Conservation (phyloP, 2,797 vertebrate species). For the Nannoperca obscura region DNA sequence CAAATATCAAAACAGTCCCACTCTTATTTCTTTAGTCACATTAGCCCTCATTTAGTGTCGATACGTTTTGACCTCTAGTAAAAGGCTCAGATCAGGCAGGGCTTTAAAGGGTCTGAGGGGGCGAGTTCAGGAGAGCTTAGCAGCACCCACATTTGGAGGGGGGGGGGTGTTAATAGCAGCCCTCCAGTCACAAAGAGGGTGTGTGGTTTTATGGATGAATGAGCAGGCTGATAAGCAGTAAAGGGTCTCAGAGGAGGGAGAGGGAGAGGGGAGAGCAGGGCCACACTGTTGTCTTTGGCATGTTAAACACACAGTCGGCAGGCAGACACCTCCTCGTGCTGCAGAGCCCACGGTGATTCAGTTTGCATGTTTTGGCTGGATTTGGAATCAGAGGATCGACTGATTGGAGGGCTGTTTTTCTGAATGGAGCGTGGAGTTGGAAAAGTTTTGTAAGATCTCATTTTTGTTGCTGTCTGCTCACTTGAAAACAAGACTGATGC, state of each 20-base stretch:
- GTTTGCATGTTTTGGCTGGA: conserved; percentile 46
- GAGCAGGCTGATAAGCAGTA: conserved; percentile 81
- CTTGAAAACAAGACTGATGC: conserved; percentile 69
- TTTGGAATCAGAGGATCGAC: background rate
- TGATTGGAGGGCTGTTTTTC: background rate
- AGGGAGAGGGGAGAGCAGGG: conserved; percentile 55
- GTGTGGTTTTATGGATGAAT: conserved; percentile 81
- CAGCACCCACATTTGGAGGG: conserved; percentile 65
- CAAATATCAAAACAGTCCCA: conserved; percentile 3
- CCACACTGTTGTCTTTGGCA: conserved; percentile 67
- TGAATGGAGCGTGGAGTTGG: conserved; percentile 37
- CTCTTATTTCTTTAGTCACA: conserved; percentile 8
- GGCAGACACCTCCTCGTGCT: conserved; percentile 25
- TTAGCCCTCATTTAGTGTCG: background rate
- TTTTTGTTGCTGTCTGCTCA: background rate
- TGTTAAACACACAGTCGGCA: conserved; percentile 48
- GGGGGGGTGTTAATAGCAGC: conserved; percentile 70
- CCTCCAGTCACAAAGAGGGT: conserved; percentile 80
- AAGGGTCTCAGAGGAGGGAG: conserved; percentile 74
- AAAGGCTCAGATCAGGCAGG: background rate
- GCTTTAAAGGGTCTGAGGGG: conserved; percentile 52
- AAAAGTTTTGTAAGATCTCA: conserved; percentile 12
- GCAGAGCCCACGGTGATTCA: conserved; percentile 15
- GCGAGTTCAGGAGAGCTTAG: conserved; percentile 56
- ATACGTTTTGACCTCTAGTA: background rate